Evolutionary conservation across 2,113 vertebrate genomes (phyloP).

Genomic region (Ptilorrhoa leucosticta): DNA sequence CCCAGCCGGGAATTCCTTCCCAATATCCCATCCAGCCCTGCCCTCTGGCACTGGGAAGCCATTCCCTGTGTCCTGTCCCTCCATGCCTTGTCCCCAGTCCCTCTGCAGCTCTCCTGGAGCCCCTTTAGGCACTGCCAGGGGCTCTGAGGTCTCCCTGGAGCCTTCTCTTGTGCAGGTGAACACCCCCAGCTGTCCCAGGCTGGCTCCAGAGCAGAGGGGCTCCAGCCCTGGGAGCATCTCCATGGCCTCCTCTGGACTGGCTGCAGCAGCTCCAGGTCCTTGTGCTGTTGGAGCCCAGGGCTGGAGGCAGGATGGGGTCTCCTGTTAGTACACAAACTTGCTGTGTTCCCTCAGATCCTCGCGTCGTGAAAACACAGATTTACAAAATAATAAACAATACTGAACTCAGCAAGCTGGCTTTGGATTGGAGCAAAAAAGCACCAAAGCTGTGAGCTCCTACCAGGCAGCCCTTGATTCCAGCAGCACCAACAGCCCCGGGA

Average conservation of each 20-base stretch:
- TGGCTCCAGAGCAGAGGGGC: not conserved
- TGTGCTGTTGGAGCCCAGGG: not conserved
- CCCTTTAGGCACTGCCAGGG: not conserved
- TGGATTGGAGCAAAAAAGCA: not conserved
- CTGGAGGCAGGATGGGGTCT: not conserved
- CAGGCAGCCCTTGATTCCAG: not conserved
- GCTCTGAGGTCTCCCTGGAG: not conserved
- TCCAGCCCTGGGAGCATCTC: not conserved
- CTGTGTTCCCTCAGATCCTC: not conserved
- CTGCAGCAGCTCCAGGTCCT: not conserved
- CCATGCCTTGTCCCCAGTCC: not conserved
- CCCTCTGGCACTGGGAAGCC: not conserved
- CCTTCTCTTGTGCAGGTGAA: not conserved
- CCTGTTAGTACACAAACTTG: not conserved
- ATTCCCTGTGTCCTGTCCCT: not conserved
- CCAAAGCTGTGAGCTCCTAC: not conserved
- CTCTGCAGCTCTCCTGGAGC: not conserved
- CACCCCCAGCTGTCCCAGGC: not conserved
- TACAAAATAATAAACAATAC: not conserved
- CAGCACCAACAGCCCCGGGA: not conserved
- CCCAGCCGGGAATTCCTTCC: not conserved
- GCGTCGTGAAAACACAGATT: rapidly evolving
- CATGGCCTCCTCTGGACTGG: not conserved
- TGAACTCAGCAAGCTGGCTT: not conserved
- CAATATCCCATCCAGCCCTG: not conserved